A percentile compares a stretch with the other conserved stretches of the same genome.
Evolutionary conservation across 1,140 invertebrate genomes (phyloP).

Genomic region (Semibalanus balanoides): DNA sequence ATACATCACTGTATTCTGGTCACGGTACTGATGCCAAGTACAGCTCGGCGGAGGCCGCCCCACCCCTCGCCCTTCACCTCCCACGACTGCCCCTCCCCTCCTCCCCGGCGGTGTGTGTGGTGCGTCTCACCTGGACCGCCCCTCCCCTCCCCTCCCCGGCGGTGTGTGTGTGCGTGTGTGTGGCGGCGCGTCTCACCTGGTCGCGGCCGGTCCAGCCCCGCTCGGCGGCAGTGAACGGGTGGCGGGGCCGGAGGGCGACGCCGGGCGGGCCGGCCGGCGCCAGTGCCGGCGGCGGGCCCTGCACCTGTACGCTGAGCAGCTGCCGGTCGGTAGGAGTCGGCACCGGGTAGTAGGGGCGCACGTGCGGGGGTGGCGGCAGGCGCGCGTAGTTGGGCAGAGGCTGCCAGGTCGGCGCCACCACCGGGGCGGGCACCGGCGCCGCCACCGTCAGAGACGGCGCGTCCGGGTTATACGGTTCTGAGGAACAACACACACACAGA

Average conservation of each 20-base stretch:
- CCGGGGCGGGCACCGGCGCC: conserved; percentile 14
- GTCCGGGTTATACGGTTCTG: conserved; percentile 49
- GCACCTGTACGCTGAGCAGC: background rate
- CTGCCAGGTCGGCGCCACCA: conserved; percentile 6
- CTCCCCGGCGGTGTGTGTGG: no score
- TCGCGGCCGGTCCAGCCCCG: background rate
- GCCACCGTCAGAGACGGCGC: conserved; percentile 50
- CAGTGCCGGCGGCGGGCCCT: conserved; percentile 27
- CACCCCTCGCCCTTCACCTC: no score
- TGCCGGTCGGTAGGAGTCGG: background rate
- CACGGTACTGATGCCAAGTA: no score
- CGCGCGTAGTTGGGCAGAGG: background rate
- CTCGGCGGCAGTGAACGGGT: background rate
- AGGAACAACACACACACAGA: background rate
- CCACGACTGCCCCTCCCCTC: no score
- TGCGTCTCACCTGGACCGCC: no score
- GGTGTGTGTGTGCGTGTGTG: no score
- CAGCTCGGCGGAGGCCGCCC: no score
- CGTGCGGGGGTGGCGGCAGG: background rate
- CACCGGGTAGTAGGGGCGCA: background rate
- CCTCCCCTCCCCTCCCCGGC: no score
- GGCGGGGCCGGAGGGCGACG: conserved; percentile 1
- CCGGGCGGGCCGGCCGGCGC: conserved; percentile 5
- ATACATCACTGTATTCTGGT: no score
- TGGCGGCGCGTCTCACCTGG: background rate